Base-by-base conservation (phyloP, 2,113 vertebrate genomes). In the Porphyrio hochstetteri region DNA sequence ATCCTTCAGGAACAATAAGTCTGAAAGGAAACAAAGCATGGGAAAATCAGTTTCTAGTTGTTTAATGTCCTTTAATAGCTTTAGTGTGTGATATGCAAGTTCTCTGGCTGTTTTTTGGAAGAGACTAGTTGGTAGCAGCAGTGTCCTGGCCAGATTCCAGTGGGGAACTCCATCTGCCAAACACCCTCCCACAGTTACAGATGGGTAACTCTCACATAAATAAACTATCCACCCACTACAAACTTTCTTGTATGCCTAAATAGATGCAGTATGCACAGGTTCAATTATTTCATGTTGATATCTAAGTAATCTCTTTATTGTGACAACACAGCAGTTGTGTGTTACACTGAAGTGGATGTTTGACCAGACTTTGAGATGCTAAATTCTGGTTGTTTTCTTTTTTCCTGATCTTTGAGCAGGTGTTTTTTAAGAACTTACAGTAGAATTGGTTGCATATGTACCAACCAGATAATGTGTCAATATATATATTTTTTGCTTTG, bases 61-160 rank as follows among this genome's bases (percentile, higher is more conserved):
- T 84, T 89, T 55, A 27, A 33, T 35, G 60, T 36, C 65, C 13
- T 89, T 78, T 57, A 91, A 55, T 70, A 60, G 35, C 35, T 85
- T 84, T 60, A 38, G 25, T 1, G 0, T 71, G 31, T 35, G 75
- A 60, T 78, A 31, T 10, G 4, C 2, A 19, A 86, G 29, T 20
- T 84, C 15, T 53, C 27, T 0, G 0, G 23, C 50, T 80, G 40
- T 8, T 21, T 90, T 60, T 79, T 24, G 27, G 61, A 71, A 31
- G 25, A 70, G 77, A 57, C 42, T 71, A 15, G 52, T 1, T 78
- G 83, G 24, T 81, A 74, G 48, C 40, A 19, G 68, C 64, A 82
- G 42, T 52, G 61, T 33, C 25, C 48, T 93, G 96, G 82, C 53
- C 55, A 24, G 13, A 60, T 75, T 90, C 87, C 84, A 88, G 65